Percentiles rank a stretch among this genome's conserved stretches.
phyloP scores from a whole-genome alignment of 2,113 vertebrate genomes.

The Lepus europaeus region DNA sequence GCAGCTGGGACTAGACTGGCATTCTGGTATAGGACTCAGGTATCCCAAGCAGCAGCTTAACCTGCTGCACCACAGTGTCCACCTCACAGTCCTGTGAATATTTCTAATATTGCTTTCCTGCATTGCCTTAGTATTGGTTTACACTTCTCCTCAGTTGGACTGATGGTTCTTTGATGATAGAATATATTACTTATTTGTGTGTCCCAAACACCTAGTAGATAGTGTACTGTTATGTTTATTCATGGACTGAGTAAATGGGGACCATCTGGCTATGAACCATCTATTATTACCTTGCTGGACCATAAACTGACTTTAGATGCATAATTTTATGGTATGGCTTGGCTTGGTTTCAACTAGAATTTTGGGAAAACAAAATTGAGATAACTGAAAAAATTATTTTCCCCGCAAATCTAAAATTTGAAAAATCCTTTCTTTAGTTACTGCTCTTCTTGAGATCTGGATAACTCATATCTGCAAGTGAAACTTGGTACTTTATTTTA shows the following conservation, averaged over 20 bases:
- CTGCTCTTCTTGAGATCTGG: conserved; percentile 66
- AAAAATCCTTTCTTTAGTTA: conserved; percentile 67
- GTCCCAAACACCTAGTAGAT: not conserved
- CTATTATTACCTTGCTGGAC: not conserved
- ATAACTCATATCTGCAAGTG: conserved; percentile 60
- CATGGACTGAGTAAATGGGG: not conserved
- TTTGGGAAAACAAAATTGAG: conserved; percentile 57
- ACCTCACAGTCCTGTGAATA: not conserved
- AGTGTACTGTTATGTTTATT: not conserved
- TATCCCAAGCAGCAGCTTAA: too few species aligned
- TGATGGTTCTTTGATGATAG: not conserved
- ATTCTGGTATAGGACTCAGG: too few species aligned
- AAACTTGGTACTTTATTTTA: conserved; percentile 66
- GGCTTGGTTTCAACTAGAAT: conserved; percentile 44
- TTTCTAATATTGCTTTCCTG: not conserved
- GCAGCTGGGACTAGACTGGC: too few species aligned
- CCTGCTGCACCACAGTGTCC: too few species aligned
- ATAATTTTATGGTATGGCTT: not conserved
- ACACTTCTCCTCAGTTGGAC: not conserved
- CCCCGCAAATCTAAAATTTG: conserved; percentile 51
- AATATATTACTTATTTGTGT: not conserved
- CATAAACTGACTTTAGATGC: conserved; percentile 5
- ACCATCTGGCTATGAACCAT: not conserved
- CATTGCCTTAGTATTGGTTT: not conserved
- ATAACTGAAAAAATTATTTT: conserved; percentile 62